Evolutionary conservation across 2,888 invertebrate genomes (phyloP), one percentile per base, ranked within the genome.

Genomic region (Lithosia quadra): DNA sequence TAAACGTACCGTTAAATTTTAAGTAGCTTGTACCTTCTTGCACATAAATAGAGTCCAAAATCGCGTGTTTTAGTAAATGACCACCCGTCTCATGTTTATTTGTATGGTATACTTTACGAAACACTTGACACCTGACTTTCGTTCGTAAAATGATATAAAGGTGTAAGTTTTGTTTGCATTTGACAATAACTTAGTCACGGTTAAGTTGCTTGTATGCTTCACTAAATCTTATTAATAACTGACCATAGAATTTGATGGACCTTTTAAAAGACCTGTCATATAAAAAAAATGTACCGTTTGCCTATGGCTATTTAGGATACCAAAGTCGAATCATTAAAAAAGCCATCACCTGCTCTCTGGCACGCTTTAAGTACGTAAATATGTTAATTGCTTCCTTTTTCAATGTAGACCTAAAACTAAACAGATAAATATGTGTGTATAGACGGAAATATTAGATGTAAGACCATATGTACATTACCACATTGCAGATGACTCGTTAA

Each of bases 91-190:
- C n/a, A 57, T n/a, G 18, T 56, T 33, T 13, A 13, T 59, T 69
- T 63, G 62, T 55, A 67, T 59, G 58, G 63, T 69, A 65, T 70
- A 70, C 59, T 68, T 72, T 67, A 70, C 68, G 73, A 67, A 73
- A 71, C 73, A 72, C 61, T 81, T 74, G 70, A 67, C 77, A 79
- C 80, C 80, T 84, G 81, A 81, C 77, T 78, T 73, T 79, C 49
- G 77, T 75, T 67, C 67, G 62, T 69, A 70, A 73, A 77, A 75
- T 68, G 74, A 53, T 53, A 73, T 68, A 82, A 80, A 78, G 65
- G 77, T 72, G 74, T 53, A 74, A 63, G 67, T 80, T 78, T 83
- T 79, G 74, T 74, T 67, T 66, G 68, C 61, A 56, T 39, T 55
- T 68, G 73, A 74, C 81, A 76, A 74, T 78, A 55, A 68, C 74